Evolutionary conservation across 2,888 invertebrate species (phyloP).

Genomic region (Caenorhabditis sulstoni): DNA sequence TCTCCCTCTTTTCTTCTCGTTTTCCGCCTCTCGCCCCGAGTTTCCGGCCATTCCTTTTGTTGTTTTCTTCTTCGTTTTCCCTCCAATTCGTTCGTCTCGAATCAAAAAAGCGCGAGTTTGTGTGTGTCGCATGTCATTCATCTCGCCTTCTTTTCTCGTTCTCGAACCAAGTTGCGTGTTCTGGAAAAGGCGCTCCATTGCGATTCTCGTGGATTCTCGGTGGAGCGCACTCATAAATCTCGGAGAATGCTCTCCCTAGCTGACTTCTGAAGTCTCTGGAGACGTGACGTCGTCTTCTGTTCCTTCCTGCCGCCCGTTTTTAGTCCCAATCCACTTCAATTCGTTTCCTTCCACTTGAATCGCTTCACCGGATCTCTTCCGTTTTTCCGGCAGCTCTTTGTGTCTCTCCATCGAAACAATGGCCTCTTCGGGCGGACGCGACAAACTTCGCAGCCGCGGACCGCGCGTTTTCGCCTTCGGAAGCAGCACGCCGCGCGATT

Average conservation of each 20-base stretch:
- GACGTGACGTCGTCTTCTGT: slow-evolving; percentile 45
- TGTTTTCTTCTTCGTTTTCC: slow-evolving; percentile 21
- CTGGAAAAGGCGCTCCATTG: no score
- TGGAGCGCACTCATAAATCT: no score
- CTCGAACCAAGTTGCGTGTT: no score
- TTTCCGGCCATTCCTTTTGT: slow-evolving; percentile 22
- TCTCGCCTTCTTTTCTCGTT: no score
- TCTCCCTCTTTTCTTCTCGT: slow-evolving; percentile 6
- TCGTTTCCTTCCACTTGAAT: slow-evolving; percentile 55
- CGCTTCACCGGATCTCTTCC: slow-evolving; percentile 42
- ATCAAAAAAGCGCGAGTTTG: no score
- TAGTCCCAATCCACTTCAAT: slow-evolving; percentile 46
- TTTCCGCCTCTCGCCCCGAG: no score
- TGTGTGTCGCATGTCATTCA: no score
- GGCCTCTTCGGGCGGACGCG: slow-evolving; percentile 67
- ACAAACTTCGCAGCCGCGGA: slow-evolving; percentile 47
- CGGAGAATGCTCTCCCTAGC: not conserved
- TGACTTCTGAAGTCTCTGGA: slow-evolving; percentile 27
- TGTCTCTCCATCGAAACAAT: slow-evolving; percentile 36
- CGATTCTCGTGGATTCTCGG: no score
- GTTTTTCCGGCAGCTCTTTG: slow-evolving; percentile 19
- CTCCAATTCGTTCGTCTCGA: no score
- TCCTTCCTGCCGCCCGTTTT: slow-evolving; percentile 31
- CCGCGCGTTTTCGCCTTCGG: slow-evolving; percentile 73
- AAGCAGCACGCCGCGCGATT: slow-evolving; percentile 77